A percentile compares a stretch with the other conserved stretches of the same genome.
Conservation (phyloP, 2,888 invertebrate genomes). For the Priocnemis perturbator region DNA sequence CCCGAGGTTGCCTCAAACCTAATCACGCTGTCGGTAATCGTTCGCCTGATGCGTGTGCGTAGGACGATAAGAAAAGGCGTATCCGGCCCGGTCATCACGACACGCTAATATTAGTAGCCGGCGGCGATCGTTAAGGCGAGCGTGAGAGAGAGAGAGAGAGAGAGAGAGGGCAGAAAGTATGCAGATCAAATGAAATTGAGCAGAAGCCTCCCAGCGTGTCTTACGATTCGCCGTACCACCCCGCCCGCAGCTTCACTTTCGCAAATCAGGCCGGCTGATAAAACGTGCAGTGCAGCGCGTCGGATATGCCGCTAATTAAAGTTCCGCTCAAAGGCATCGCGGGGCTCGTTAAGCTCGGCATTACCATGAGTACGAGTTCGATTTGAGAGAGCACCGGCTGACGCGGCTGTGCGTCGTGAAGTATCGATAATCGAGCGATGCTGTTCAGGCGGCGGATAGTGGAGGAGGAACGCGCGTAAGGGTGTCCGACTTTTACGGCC, state of each 20-base stretch:
- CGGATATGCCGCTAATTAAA: conserved; percentile 37
- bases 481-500: too few relatives aligned
- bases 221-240: background rate
- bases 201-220: background rate
- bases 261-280: too few relatives aligned
- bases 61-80: background rate
- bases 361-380: too few relatives aligned
- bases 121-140: conserved; percentile 7
- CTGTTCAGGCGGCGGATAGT: too few relatives aligned
- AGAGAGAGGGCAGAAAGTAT: background rate
- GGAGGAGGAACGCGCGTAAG: too few relatives aligned
- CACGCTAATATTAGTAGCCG: background rate
- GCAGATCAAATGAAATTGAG: conserved; percentile 8
- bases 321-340: conserved; percentile 31
- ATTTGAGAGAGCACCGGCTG: too few relatives aligned
- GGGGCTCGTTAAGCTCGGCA: conserved; percentile 35
- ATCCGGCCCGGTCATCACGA: too few relatives aligned
- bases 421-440: too few relatives aligned
- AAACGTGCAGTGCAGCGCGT: too few relatives aligned
- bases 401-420: too few relatives aligned
- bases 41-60: conserved; percentile 2
- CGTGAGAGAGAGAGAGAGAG: too few relatives aligned
- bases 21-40: conserved; percentile 5
- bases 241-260: too few relatives aligned
- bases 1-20: background rate